Base-by-base conservation (phyloP, 2,888 invertebrate genomes). In the Apantesis nais region DNA sequence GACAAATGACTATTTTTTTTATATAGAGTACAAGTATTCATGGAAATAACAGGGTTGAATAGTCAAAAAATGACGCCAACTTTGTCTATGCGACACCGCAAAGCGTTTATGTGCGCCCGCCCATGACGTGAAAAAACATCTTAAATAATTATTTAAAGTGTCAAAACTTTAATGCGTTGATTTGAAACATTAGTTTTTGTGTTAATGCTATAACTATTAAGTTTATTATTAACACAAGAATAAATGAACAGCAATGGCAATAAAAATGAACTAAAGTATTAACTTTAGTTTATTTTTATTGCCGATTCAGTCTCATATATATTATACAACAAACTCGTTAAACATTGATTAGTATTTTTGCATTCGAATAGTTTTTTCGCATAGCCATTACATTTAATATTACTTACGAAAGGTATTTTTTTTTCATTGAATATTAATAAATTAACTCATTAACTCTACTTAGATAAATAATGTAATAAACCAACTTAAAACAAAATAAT, bases 401-500 rank as follows among this genome's bases (percentile, higher is more conserved):
- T 1, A 39, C 8, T 11, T 39, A 1, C 8, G 9, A 11, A 52
- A 52, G n/a, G 11, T 52, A 52, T n/a, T 52, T 60, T 55, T n/a
- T n/a, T 41, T 16, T 62, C 25, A 65, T 48, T 44, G 34, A 69
- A 64, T 14, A 29, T 16, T 14, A n/a, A 34, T 67, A 39, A n/a
- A 25, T 71, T n/a, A n/a, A n/a, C n/a, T n/a, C 65, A 25, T 22
- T 52, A 66, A 65, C 58, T 65, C 48, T n/a, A 14, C n/a, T n/a
- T 60, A 72, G 31, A 62, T 31, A 60, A 55, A 68, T 61, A 66
- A 34, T 34, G 2, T 34, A 34, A 44, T 25, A 70, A 66, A 65
- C 65, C 62, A 67, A 37, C 39, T 34, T 67, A 68, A 71, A 66
- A 55, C 66, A 68, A 71, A 67, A 69, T 66, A 73, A 25, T 39